Evolutionary conservation across 2,113 vertebrate species (phyloP), one percentile per base, ranked within the genome.

Genomic region (Myotis davidii): DNA sequence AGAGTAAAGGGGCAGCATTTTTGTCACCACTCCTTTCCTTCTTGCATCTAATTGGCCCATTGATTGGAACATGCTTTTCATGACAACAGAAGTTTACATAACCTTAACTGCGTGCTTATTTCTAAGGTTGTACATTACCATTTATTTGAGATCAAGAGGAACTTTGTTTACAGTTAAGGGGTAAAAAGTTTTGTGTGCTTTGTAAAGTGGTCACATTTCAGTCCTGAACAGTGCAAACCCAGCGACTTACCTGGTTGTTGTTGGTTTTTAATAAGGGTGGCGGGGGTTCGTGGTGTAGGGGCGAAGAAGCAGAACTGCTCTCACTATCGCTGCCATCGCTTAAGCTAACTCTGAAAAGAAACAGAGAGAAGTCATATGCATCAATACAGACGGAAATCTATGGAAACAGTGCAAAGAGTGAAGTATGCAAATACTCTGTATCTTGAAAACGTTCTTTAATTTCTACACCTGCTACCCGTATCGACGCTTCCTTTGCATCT

Each of bases 311-410:
- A 77, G 99, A 99, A 98, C 99, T 99, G 98, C 99, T 99, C 67
- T 99, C 99, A 94, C 99, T 99, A 95, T 99, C 99, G 6, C 99
- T 99, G 97, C 99, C 99, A 10, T 99, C 99, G 95, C 99, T 99
- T 97, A 99, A 98, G 97, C 99, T 99, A 93, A 99, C 99, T 98
- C 99, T 99, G 94, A 0, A 25, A 96, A 96, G 94, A 96, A 77
- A 97, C 3, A 96, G 56, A 20, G 56, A 85, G 54, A 74, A 72
- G 65, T 64, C 52, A 94, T 3, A 67, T 0, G 21, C 42, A 50
- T 56, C 29, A 34, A 21, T 61, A 34, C 5, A 67, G 32, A 42
- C 6, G 14, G 32, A 56, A 5, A 56, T 8, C 69, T n/a, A 32
- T 21, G 16, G 32, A 91, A 61, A 54, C 2, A 54, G 45, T 1